Evolutionary conservation across 2,888 invertebrate species (phyloP), one percentile per base, ranked within the genome.

Genomic region (Rhagonycha fulva): DNA sequence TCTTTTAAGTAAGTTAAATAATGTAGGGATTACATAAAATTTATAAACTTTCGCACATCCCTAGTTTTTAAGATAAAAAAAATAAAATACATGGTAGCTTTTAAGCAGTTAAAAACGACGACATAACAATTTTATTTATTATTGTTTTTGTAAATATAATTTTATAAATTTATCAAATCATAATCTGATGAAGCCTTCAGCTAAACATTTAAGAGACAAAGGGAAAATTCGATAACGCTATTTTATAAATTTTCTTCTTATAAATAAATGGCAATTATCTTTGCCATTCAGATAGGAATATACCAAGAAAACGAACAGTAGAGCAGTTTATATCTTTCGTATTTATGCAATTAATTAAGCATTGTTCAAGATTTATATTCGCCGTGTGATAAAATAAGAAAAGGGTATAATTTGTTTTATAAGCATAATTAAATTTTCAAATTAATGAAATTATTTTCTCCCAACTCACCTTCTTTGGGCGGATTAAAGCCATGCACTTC

Each of bases 401-500:
- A 28, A 30, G 19, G 30, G 60, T 62, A 63, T 63, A 70, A 75
- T 68, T 71, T 32, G n/a, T 28, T 47, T 70, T 70, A 70, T 66
- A 70, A 11, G 74, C 61, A 12, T 47, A 71, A 63, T 67, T 75
- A 67, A 70, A 75, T 71, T 70, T 74, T 62, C 63, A 74, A 63
- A 70, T 74, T 30, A 61, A 70, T 69, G 62, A 69, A 70, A 70
- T 62, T 28, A 68, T 32, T 68, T 68, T 68, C 32, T 14, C 14
- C 7, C 11, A 14, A 14, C 82, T 85, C 88, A 91, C 90, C 90
- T 89, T 90, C 89, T 87, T 90, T 90, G 7, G 89, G 88, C 32
- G 89, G 88, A 81, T 89, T 88, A 84, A 88, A 91, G 80, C 91
- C 91, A 81, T 91, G 91, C 76, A 91, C 91, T 82, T 91, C 90